phyloP scores from a whole-genome alignment of 2,113 vertebrate species.

The Polyodon spathula region DNA sequence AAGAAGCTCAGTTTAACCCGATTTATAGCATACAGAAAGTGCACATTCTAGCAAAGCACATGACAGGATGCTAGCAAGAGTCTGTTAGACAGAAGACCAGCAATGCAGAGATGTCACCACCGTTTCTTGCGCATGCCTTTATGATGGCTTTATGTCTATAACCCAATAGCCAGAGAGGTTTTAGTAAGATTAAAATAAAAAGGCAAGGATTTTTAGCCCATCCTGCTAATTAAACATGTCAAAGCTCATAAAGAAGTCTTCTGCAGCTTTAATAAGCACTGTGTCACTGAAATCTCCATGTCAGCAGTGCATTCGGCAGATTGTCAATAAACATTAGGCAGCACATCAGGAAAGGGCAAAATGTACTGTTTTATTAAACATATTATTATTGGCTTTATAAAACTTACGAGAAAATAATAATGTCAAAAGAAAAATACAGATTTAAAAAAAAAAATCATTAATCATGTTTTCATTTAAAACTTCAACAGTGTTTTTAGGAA shows the following conservation, averaged over 20 bases:
- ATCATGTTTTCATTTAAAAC: constrained; percentile 7
- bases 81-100: background rate
- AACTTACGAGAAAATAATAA: constrained; percentile 16
- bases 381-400: constrained; percentile 18
- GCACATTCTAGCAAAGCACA: background rate
- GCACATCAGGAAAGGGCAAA: constrained; percentile 29
- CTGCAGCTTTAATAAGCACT: constrained; percentile 64
- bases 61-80: background rate
- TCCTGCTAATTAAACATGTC: constrained; percentile 95
- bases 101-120: background rate
- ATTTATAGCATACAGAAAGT: background rate
- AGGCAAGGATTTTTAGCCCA: constrained; percentile 76
- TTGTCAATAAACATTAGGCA: constrained; percentile 80
- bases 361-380: constrained; percentile 37
- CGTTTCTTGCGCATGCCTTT: background rate
- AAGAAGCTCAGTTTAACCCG: constrained; percentile 1
- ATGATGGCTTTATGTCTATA: constrained; percentile 28
- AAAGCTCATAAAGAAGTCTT: constrained; percentile 80
- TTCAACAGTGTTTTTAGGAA: background rate
- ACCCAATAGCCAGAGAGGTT: constrained; percentile 49
- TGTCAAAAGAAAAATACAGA: constrained; percentile 16
- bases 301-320: constrained; percentile 65
- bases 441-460: no score
- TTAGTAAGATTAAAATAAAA: constrained; percentile 79
- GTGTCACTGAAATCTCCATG: constrained; percentile 64